Conservation (phyloP, 2,113 vertebrate species). For the Ovis aries region DNA sequence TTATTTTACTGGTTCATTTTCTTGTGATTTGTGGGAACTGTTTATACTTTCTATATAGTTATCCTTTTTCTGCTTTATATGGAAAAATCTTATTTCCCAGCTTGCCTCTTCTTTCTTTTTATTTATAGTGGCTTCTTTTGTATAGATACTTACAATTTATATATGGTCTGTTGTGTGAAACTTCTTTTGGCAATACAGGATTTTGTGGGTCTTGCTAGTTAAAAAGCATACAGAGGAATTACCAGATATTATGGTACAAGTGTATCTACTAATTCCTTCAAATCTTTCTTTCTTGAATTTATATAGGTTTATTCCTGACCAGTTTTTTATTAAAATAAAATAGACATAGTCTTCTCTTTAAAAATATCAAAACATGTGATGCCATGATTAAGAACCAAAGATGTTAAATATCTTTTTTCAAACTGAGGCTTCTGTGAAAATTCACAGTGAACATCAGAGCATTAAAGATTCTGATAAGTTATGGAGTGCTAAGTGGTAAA, state of each 20-base stretch:
- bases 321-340: background rate
- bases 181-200: background rate
- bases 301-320: background rate
- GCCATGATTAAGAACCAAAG: background rate
- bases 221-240: background rate
- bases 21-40: background rate
- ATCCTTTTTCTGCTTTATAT: background rate
- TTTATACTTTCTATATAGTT: background rate
- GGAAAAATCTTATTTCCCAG: background rate
- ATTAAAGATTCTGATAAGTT: background rate
- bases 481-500: background rate
- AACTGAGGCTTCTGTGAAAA: background rate
- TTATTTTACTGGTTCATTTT: background rate
- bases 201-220: background rate
- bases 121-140: background rate
- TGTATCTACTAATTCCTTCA: background rate
- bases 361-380: background rate
- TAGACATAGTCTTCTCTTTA: background rate
- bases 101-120: background rate
- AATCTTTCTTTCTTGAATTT: background rate
- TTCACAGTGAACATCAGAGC: background rate
- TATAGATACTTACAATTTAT: background rate
- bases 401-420: background rate
- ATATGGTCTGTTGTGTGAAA: background rate
- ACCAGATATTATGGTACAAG: background rate